Evolutionary conservation across 2,888 invertebrate species (phyloP).

Genomic region (Odontocerum albicorne): DNA sequence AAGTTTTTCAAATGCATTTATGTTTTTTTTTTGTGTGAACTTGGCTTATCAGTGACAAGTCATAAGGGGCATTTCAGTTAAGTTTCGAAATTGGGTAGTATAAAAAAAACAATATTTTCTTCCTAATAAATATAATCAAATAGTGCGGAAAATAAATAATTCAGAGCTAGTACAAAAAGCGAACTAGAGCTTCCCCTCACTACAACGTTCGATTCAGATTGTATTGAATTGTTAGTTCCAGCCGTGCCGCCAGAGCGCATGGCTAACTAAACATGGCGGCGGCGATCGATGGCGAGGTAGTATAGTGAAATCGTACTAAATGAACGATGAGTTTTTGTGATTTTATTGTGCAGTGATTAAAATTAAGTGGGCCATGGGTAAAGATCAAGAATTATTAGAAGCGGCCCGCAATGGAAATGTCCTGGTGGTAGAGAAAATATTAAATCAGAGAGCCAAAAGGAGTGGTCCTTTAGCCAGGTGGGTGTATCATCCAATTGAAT

Average conservation of each 20-base stretch:
- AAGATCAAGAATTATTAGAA: conserved; percentile 95
- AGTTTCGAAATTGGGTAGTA: too few species aligned
- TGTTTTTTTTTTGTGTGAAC: too few species aligned
- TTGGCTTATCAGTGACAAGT: too few species aligned
- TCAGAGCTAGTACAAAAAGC: too few species aligned
- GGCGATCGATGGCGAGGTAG: conserved; percentile 75
- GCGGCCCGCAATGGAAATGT: conserved; percentile 93
- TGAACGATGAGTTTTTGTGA: conserved; percentile 50
- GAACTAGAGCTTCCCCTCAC: too few species aligned
- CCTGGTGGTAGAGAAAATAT: conserved; percentile 85
- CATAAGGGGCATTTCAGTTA: too few species aligned
- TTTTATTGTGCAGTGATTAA: conserved; percentile 39
- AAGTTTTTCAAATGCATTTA: too few species aligned
- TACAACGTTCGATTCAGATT: too few species aligned
- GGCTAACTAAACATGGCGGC: conserved; percentile 69
- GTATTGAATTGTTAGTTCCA: conserved; percentile 49
- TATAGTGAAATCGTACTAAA: conserved; percentile 60
- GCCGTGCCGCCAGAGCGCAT: conserved; percentile 54
- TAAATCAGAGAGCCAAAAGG: conserved; percentile 86
- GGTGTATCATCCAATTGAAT: conserved; percentile 37
- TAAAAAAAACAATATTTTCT: too few species aligned
- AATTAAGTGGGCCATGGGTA: conserved; percentile 75
- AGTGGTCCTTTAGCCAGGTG: conserved; percentile 93
- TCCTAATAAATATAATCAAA: too few species aligned
- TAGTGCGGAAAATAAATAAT: too few species aligned